Base-by-base conservation (phyloP, 2,113 vertebrate species). In the Spermophilus dauricus region DNA sequence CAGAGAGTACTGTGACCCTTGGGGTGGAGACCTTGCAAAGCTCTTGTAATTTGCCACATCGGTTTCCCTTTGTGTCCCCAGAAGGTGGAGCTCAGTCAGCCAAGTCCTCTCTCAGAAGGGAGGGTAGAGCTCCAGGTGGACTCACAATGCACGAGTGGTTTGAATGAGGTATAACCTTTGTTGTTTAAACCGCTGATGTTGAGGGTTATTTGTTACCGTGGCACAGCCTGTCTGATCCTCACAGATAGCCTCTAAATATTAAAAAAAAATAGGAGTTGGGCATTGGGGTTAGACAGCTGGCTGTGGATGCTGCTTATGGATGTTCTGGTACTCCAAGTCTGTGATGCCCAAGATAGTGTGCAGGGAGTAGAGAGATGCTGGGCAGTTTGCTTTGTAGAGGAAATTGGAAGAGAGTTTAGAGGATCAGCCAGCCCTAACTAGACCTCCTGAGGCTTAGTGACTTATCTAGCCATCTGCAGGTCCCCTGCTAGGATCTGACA, bases 91-190 rank as follows among this genome's bases (percentile, higher is more conserved):
- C 51, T 22, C 42, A 24, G 22, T 56, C 13, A 28, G 69, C 22
- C 34, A 22, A 10, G 58, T 53, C 53, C 37, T 45, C 9, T 58
- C 42, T 18, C 8, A 67, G 72, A 61, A 51, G 61, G 2, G 9
- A 0, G 13, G 51, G 42, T 14, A 3, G 93, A 88, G 88, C 73
- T 58, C n/a, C 93, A 39, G 37, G 32, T 18, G 2, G 4, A 4
- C 24, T n/a, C 34, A 13, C 4, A 28, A 0, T 22, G 67, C 9
- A 26, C 1, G 0, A 5, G 7, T 10, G 14, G 70, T 32, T 9
- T 1, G 69, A 75, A 34, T 63, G 73, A 67, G 61, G 34, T 34
- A 1, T 18, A 28, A 34, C 63, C 45, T 73, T 53, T 75, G 10
- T 32, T 51, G 10, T n/a, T 51, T 42, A 37, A 82, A 45, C 56